phyloP scores from a whole-genome alignment of 2,888 invertebrate genomes.

The Ellobium chinense region DNA sequence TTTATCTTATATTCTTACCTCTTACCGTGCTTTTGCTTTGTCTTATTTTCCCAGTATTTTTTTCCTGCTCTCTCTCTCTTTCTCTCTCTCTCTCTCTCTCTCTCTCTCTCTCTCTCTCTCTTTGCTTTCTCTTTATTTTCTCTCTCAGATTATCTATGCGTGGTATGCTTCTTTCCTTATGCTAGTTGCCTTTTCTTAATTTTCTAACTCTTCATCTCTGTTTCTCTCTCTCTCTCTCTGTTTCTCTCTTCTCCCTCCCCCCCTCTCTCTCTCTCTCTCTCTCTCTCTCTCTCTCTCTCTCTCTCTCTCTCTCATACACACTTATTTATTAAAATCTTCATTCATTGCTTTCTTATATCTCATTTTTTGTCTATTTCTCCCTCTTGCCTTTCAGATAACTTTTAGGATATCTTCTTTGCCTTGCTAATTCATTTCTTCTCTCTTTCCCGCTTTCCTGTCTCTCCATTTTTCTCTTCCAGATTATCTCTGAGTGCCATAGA shows the following conservation, averaged over 20 bases:
- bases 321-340: too few relatives aligned
- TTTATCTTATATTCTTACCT: background rate
- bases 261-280: background rate
- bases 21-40: too few relatives aligned
- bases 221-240: background rate
- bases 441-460: too few relatives aligned
- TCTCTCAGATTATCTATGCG: background rate
- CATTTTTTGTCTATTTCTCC: too few relatives aligned
- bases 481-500: too few relatives aligned
- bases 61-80: background rate
- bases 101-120: background rate
- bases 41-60: background rate
- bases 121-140: background rate
- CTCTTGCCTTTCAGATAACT: too few relatives aligned
- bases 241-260: slow-evolving; percentile 5
- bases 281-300: background rate
- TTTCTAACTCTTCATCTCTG: background rate
- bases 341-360: too few relatives aligned
- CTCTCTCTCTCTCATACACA: background rate
- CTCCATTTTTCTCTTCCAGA: too few relatives aligned
- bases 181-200: background rate
- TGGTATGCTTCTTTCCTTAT: background rate
- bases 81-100: background rate
- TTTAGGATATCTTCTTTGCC: too few relatives aligned
- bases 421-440: too few relatives aligned